Base-by-base conservation (phyloP, 2,113 vertebrate genomes). In the Forbesichthys agassizii region DNA sequence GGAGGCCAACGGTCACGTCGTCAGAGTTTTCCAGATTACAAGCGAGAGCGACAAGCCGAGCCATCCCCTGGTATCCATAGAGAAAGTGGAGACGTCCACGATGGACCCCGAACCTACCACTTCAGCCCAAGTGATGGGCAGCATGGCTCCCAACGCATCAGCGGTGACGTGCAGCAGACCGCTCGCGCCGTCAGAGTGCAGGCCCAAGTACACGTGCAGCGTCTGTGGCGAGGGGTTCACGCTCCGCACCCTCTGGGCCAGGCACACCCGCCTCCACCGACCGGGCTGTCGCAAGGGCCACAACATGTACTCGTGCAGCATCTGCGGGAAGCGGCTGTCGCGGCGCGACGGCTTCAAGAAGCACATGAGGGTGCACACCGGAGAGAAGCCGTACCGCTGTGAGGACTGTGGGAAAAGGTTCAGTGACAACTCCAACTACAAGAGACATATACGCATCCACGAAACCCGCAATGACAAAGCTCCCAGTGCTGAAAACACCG, bases 391-490 rank as follows among this genome's bases (percentile, higher is more conserved):
- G 3, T 87, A 85, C 83, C 5, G 66, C 69, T 87, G 85, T 47
- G 9, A 46, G 0, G 47, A 58, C 14, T 87, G 85, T 18, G 85
- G 85, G 1, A 78, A 79, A 33, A 60, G 83, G 0, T 87, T 87
- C 69, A 85, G 83, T 16, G 80, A 87, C 71, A 83, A 87, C 75
- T 85, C 83, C 0, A 87, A 87, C 4, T 81, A 83, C 78, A 87
- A 79, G 7, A 69, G 80, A 0, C 85, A 87, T 76, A 64, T 81
- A 0, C 85, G 83, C 56, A 83, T 58, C 0, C 84, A 86, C 61
- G 52, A n/a, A 5, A 42, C 5, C 36, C 4, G 36, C 4, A 42
- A 42, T 42, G 36, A 42, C 36, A 42, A 42, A 42, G 36, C 36
- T 42, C 7, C 36, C 7, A 8, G 36, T 42, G 4, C 5, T 42